Evolutionary conservation across 2,888 invertebrate species (phyloP).

Genomic region (Camptogramma bilineatum): DNA sequence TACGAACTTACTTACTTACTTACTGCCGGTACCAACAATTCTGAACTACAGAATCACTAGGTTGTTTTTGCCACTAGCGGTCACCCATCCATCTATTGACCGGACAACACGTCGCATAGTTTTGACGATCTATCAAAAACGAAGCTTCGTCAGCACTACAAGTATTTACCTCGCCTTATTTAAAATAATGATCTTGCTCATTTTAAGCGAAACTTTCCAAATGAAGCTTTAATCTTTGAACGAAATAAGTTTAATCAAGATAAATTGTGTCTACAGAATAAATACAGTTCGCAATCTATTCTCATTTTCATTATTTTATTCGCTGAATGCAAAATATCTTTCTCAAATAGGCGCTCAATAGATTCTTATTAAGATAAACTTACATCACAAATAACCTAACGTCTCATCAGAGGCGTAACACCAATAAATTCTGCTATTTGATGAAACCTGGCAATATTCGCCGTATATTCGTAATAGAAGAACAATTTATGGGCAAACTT

Average conservation of each 20-base stretch:
- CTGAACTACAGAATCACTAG: too few species aligned
- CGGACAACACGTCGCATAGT: too few species aligned
- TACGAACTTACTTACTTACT: too few species aligned
- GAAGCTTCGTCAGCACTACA: too few species aligned
- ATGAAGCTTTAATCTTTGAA: not conserved
- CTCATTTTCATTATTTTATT: not conserved
- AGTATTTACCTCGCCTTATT: too few species aligned
- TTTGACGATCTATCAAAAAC: too few species aligned
- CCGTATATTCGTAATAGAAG: slow-evolving; percentile 26
- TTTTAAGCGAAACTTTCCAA: not conserved
- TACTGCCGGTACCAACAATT: too few species aligned
- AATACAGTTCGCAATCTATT: not conserved
- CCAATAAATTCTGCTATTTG: slow-evolving; percentile 30
- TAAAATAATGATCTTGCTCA: not conserved
- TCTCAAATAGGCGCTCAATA: slow-evolving; percentile 5
- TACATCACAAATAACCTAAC: not conserved
- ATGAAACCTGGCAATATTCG: slow-evolving; percentile 27
- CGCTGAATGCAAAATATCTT: not conserved
- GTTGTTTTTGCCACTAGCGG: too few species aligned
- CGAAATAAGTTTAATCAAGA: not conserved
- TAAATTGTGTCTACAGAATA: not conserved
- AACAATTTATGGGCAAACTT: slow-evolving; percentile 35
- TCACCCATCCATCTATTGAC: too few species aligned
- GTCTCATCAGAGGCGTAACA: slow-evolving; percentile 18
- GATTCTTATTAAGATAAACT: slow-evolving; percentile 25